These are phyloP conservation scores for Spea multiplicata DNA, from an alignment of 2,113 vertebrate species.

Conservation along the genomic window DNA sequence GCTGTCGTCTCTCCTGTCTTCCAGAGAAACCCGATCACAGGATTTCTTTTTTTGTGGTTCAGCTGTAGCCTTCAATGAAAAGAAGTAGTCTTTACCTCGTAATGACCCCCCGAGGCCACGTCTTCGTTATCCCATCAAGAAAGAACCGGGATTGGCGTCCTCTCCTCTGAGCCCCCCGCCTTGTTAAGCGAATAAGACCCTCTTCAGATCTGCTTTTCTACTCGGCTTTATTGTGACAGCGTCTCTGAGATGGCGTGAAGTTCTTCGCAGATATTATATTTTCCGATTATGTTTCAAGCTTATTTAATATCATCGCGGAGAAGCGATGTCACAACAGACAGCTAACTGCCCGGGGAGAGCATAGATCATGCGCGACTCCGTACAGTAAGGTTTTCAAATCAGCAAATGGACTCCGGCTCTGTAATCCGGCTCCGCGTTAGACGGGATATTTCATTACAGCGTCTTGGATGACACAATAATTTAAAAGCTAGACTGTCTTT, in stretches of 20 bases:
- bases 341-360: constrained; percentile 24
- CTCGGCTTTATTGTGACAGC: constrained; percentile 22
- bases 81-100: constrained; percentile 35
- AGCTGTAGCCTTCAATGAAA: constrained; percentile 21
- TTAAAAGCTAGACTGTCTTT: not conserved
- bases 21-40: constrained; percentile 36
- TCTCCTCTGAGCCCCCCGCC: constrained; percentile 29
- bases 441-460: constrained; percentile 31
- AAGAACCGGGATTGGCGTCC: constrained; percentile 11
- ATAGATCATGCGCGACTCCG: constrained; percentile 4
- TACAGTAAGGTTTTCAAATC: constrained; percentile 21
- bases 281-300: no score
- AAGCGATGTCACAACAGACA: constrained; percentile 12
- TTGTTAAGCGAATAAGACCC: constrained; percentile 17
- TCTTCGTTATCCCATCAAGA: constrained; percentile 34
- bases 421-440: constrained; percentile 24
- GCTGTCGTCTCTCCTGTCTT: constrained; percentile 3
- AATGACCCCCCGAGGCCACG: constrained; percentile 37
- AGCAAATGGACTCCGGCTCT: constrained; percentile 10
- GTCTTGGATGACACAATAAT: constrained; percentile 18
- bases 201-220: constrained; percentile 19
- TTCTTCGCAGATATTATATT: constrained; percentile 18
- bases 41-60: constrained; percentile 23
- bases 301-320: constrained; percentile 26
- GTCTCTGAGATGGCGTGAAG: constrained; percentile 4